Percentiles rank a stretch among this genome's conserved stretches.
These are phyloP conservation scores for Hyles vespertilio DNA, from an alignment of 1,140 invertebrate species.

Conservation along the genomic window DNA sequence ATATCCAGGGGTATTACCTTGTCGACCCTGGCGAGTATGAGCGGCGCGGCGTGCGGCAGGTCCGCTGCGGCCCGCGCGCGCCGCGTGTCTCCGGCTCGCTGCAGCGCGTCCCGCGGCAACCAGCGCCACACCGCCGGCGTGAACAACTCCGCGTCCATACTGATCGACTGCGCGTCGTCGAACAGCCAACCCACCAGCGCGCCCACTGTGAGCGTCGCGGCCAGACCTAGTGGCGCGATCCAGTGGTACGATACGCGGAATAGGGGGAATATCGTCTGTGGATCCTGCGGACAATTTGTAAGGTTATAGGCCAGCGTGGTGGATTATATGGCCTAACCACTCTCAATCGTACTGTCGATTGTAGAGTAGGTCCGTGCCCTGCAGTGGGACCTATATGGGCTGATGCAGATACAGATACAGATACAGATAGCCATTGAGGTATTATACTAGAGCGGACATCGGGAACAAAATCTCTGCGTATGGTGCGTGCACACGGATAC, in stretches of 20 bases:
- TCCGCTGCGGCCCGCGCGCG: constrained; percentile 20
- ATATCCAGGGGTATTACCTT: not conserved
- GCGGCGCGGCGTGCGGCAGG: constrained; percentile 36
- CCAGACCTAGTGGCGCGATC: constrained; percentile 80
- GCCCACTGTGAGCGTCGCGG: constrained; percentile 55
- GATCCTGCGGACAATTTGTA: constrained; percentile 37
- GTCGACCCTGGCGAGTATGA: constrained; percentile 37
- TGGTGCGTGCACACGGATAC: too few species aligned
- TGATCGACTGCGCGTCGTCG: constrained; percentile 35
- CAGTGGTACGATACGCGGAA: constrained; percentile 86
- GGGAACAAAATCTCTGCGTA: too few species aligned
- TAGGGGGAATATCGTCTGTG: constrained; percentile 78
- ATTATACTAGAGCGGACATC: too few species aligned
- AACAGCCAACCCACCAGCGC: constrained; percentile 52
- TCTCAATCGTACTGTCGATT: too few species aligned
- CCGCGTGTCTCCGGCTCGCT: constrained; percentile 37
- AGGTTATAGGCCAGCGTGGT: too few species aligned
- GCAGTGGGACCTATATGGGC: too few species aligned
- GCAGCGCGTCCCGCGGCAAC: constrained; percentile 43
- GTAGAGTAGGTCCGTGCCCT: too few species aligned
- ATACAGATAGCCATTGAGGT: too few species aligned
- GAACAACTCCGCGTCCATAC: constrained; percentile 64
- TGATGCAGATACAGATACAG: too few species aligned
- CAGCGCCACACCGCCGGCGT: constrained; percentile 59
- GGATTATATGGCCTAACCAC: too few species aligned